phyloP scores from a whole-genome alignment of 2,797 vertebrate species.

The Ptychadena robeensis region DNA sequence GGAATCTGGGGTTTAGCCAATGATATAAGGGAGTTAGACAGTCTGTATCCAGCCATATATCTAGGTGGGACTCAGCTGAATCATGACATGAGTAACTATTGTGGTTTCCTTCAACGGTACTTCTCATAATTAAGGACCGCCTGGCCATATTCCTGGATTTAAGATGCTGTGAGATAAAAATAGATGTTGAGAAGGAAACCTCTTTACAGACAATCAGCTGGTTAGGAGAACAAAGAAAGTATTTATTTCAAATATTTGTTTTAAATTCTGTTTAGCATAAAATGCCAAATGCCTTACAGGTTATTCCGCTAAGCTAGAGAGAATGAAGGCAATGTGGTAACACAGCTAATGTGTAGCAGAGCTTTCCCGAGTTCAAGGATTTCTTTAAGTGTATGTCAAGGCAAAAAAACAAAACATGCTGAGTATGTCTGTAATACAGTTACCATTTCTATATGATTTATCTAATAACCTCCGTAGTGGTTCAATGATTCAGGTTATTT shows the following conservation, averaged over 20 bases:
- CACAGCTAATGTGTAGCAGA: conserved; percentile 24
- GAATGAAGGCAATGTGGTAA: conserved; percentile 23
- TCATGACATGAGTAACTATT: conserved; percentile 56
- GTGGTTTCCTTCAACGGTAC: conserved; percentile 47
- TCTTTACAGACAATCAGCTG: conserved; percentile 40
- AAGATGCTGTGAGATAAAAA: conserved; percentile 47
- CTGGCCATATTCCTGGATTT: conserved; percentile 42
- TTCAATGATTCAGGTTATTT: too few relatives aligned
- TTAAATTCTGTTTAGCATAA: conserved; percentile 1
- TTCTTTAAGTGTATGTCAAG: neutral
- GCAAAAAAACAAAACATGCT: neutral
- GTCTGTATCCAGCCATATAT: conserved; percentile 51
- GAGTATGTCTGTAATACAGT: neutral
- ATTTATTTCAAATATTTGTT: conserved; percentile 15
- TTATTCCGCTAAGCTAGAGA: neutral
- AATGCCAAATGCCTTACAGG: conserved; percentile 48
- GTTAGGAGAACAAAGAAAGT: conserved; percentile 28
- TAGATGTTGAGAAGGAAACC: conserved; percentile 31
- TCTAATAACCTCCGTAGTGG: too few relatives aligned
- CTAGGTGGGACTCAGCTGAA: conserved; percentile 58
- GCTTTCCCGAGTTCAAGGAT: neutral
- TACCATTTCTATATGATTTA: neutral
- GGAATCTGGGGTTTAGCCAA: conserved; percentile 54
- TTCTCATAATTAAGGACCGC: conserved; percentile 46
- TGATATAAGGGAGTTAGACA: conserved; percentile 50